Conservation (phyloP, 2,888 invertebrate species). For the Trissoscelio sp. region DNA sequence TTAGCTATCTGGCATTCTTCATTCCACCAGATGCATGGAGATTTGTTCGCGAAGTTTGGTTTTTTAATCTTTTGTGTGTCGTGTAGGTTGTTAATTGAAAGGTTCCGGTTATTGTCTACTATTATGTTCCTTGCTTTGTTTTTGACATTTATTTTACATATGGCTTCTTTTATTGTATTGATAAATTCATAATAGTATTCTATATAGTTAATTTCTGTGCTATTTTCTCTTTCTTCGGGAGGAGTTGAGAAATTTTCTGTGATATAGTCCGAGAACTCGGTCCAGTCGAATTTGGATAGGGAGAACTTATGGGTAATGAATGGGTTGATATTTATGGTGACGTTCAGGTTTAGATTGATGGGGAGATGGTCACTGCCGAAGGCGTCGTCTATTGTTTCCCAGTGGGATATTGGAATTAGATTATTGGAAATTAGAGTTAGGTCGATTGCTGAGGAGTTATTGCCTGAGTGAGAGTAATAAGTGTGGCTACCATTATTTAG, state of each 20-base stretch:
- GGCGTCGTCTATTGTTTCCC: not conserved
- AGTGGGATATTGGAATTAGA: not conserved
- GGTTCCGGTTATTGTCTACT: too few relatives aligned
- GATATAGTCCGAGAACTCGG: too few relatives aligned
- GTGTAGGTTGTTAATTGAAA: not conserved
- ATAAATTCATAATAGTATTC: too few relatives aligned
- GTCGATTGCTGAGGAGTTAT: not conserved
- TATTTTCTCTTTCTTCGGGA: too few relatives aligned
- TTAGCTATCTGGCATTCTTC: not conserved
- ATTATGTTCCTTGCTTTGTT: too few relatives aligned
- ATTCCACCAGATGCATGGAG: conserved; percentile 11
- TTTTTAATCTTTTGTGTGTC: too few relatives aligned
- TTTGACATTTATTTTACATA: too few relatives aligned
- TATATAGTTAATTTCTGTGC: too few relatives aligned
- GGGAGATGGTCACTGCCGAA: not conserved
- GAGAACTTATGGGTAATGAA: too few relatives aligned
- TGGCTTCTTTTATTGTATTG: too few relatives aligned
- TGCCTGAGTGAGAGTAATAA: not conserved
- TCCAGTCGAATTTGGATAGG: too few relatives aligned
- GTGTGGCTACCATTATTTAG: not conserved
- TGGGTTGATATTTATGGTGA: not conserved
- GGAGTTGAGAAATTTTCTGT: not conserved
- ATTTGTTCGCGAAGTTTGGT: too few relatives aligned
- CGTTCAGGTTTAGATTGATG: not conserved
- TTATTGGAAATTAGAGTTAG: not conserved